A percentile compares a stretch with the other conserved stretches of the same genome.
These are phyloP conservation scores for Mechanitis messenoides DNA, from an alignment of 2,888 invertebrate genomes.

Conservation along the genomic window DNA sequence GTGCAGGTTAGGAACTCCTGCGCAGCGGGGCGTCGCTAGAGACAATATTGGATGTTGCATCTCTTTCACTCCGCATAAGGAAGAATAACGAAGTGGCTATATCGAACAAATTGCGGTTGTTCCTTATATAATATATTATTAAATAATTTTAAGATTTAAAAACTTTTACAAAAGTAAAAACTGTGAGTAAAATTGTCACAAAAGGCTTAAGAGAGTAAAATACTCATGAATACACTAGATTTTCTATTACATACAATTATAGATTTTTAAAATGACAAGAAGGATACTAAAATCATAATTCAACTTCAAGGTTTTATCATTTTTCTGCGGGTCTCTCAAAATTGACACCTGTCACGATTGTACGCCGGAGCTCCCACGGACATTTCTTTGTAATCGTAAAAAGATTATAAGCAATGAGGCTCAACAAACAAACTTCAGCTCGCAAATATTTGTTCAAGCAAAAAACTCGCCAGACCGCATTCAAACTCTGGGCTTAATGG, in stretches of 20 bases:
- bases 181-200: no score
- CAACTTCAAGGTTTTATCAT: constrained; percentile 25
- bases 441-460: constrained; percentile 25
- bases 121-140: no score
- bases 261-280: no score
- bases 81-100: not conserved
- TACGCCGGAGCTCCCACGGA: constrained; percentile 35
- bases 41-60: constrained; percentile 10
- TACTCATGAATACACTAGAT: no score
- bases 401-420: constrained; percentile 31
- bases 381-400: constrained; percentile 29
- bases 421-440: constrained; percentile 30
- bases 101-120: no score
- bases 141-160: no score
- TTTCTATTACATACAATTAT: no score
- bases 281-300: no score
- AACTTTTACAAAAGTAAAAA: no score
- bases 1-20: constrained; percentile 26
- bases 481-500: not conserved
- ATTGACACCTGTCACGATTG: constrained; percentile 40
- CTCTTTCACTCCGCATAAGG: constrained; percentile 7
- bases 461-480: not conserved
- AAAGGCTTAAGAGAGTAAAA: no score
- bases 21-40: constrained; percentile 31
- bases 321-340: constrained; percentile 35